phyloP scores from a whole-genome alignment of 2,113 vertebrate genomes.

The Antechinus flavipes region DNA sequence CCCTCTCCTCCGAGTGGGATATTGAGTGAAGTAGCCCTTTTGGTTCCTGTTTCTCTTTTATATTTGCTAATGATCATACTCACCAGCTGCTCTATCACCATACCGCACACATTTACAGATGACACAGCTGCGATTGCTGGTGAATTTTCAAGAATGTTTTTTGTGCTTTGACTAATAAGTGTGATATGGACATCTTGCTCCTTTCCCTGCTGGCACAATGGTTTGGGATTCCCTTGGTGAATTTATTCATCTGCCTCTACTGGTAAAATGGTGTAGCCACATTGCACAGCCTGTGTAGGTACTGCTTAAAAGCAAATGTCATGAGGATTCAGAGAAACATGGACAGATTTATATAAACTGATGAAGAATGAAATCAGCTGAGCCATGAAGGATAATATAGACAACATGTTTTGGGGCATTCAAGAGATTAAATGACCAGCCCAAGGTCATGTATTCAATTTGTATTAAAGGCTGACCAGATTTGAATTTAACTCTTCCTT shows the following conservation, averaged over 20 bases:
- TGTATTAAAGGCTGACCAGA: not conserved
- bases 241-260: conserved; percentile 15
- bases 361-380: not conserved
- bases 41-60: conserved; percentile 8
- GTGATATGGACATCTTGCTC: not conserved
- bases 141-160: conserved; percentile 34
- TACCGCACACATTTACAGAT: conserved; percentile 25
- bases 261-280: not conserved
- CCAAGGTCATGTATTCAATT: not conserved
- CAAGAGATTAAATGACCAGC: not conserved
- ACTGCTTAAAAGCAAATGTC: not conserved
- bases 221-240: conserved; percentile 10
- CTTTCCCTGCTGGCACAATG: not conserved
- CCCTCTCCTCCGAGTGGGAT: conserved; percentile 20
- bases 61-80: conserved; percentile 28
- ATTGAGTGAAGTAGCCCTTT: conserved; percentile 37
- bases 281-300: not conserved
- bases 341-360: not conserved
- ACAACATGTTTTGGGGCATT: not conserved
- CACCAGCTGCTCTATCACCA: conserved; percentile 67
- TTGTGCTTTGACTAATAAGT: accelerated
- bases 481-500: not conserved
- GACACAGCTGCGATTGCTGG: conserved; percentile 65
- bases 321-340: not conserved
- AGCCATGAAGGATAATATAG: not conserved